Evolutionary conservation across 2,888 invertebrate genomes (phyloP), one percentile per base, ranked within the genome.

Genomic region (Elegia similella): DNA sequence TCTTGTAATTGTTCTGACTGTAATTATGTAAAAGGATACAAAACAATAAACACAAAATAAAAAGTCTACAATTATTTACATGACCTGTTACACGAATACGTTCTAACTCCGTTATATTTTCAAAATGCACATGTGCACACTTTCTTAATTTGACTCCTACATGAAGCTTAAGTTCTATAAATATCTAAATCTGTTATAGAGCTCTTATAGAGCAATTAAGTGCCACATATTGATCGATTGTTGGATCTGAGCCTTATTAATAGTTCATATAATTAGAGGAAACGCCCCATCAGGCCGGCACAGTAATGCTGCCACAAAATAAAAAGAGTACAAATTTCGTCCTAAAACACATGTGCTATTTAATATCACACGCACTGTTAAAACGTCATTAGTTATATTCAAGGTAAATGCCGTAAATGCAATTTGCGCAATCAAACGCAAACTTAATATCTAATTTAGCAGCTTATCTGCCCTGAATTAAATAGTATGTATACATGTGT

Each of bases 191-290:
- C 13, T 6, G 12, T 2, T 10, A 32, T 15, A 52, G 23, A 70
- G 63, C 72, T 69, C 72, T 73, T 75, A 76, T 68, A 66, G 68
- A 70, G 70, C 69, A 73, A 82, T 77, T 83, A 82, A 73, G 5
- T 30, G 15, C 29, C 63, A 72, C 64, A 78, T 72, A 74, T 75
- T 75, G 78, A 83, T 83, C 80, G 80, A 84, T 87, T 86, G 73
- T 74, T 73, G 64, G 69, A 69, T 66, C 70, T 70, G 61, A 71
- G 69, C 80, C 80, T 84, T 88, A 88, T 88, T 89, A 90, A 89
- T 89, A 88, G 87, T 75, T 77, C 81, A 79, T 84, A 83, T 89
- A 90, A 91, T 90, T 88, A 88, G 82, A 90, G 89, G 90, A 90
- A 89, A 83, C 83, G 85, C 82, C 82, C 84, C 83, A 88, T 89